These are phyloP conservation scores for Oxytorus armatus DNA, from an alignment of 2,888 invertebrate genomes.

Conservation along the genomic window DNA sequence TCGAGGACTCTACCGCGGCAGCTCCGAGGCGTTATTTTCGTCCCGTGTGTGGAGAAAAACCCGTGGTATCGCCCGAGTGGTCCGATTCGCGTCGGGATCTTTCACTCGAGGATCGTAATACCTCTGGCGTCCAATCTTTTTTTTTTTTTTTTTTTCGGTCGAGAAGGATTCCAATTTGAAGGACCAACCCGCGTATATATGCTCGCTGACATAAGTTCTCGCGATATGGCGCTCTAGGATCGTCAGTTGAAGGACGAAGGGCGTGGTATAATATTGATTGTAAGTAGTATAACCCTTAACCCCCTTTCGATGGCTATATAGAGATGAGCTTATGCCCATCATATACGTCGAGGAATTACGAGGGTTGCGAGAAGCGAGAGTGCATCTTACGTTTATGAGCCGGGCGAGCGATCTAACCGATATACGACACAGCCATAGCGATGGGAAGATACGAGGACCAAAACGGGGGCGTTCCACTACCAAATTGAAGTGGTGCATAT, in stretches of 20 bases:
- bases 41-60: conserved; percentile 15
- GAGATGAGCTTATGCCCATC: conserved; percentile 8
- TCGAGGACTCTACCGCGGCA: conserved; percentile 41
- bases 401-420: conserved; percentile 27
- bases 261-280: conserved; percentile 30
- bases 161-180: conserved; percentile 37
- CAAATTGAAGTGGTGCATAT: conserved; percentile 43
- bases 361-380: conserved; percentile 49
- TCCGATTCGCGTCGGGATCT: conserved; percentile 46
- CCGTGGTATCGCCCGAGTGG: conserved; percentile 23
- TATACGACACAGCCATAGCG: conserved; percentile 36
- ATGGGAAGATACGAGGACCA: conserved; percentile 26
- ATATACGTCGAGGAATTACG: conserved; percentile 46
- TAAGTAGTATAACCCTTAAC: not conserved
- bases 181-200: conserved; percentile 5
- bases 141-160: not conserved
- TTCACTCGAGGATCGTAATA: conserved; percentile 50
- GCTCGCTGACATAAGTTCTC: conserved; percentile 29
- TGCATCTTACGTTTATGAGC: conserved; percentile 62
- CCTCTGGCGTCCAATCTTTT: conserved; percentile 23
- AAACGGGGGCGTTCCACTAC: conserved; percentile 21
- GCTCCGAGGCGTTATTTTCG: conserved; percentile 57
- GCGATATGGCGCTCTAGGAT: not conserved
- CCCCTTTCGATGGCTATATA: not conserved
- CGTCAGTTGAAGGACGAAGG: conserved; percentile 27